phyloP scores from a whole-genome alignment of 2,113 vertebrate species.

The Lethenteron camtschaticum region DNA sequence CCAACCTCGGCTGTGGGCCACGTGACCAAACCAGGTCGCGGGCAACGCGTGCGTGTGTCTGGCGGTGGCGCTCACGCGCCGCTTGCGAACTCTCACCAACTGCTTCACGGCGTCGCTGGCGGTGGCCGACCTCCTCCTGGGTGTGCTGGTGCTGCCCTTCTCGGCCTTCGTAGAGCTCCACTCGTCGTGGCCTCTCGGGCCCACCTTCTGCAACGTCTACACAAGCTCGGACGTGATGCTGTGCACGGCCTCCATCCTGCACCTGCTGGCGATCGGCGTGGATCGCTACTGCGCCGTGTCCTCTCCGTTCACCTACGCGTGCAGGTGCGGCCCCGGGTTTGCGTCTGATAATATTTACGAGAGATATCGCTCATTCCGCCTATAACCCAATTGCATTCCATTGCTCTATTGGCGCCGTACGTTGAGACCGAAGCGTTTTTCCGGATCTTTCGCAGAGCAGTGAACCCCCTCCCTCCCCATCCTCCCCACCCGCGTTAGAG shows the following conservation, averaged over 20 bases:
- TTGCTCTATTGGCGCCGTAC: too few relatives aligned
- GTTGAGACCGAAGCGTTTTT: too few relatives aligned
- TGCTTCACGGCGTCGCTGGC: slow-evolving; percentile 79
- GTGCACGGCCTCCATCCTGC: slow-evolving; percentile 85
- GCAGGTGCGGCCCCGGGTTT: too few relatives aligned
- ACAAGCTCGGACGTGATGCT: slow-evolving; percentile 82
- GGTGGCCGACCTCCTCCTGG: slow-evolving; percentile 59
- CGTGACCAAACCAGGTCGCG: too few relatives aligned
- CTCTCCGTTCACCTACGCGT: slow-evolving; percentile 24
- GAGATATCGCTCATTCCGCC: too few relatives aligned
- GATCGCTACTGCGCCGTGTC: slow-evolving; percentile 75
- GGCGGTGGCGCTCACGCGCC: slow-evolving; percentile 46
- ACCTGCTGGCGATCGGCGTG: slow-evolving; percentile 71
- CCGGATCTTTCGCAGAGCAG: too few relatives aligned
- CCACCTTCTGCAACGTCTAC: slow-evolving; percentile 59
- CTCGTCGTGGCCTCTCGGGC: slow-evolving; percentile 38
- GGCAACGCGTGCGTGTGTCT: slow-evolving; percentile 76
- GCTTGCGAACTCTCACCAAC: slow-evolving; percentile 66
- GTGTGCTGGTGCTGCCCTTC: slow-evolving; percentile 64
- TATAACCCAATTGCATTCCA: too few relatives aligned
- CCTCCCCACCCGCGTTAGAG: too few relatives aligned
- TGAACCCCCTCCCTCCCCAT: too few relatives aligned
- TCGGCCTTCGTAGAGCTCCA: slow-evolving; percentile 47
- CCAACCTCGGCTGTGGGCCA: too few relatives aligned
- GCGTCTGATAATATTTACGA: too few relatives aligned